phyloP scores from a whole-genome alignment of 1,140 invertebrate species.

The Ceratosolen fusciceps region DNA sequence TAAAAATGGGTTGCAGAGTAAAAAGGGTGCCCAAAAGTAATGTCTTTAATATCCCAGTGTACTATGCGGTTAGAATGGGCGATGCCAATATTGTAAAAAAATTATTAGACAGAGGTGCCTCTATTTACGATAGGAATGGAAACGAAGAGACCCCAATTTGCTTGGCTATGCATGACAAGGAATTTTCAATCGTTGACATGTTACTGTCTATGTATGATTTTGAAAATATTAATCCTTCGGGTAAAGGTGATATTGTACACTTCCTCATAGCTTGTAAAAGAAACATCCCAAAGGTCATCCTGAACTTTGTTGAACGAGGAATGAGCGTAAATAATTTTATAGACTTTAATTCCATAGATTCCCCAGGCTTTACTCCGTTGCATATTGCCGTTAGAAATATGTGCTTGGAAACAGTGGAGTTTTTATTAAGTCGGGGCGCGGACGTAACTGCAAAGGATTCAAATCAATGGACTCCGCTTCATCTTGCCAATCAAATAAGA shows the following conservation, averaged over 20 bases:
- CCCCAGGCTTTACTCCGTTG: constrained; percentile 21
- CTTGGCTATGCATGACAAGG: constrained; percentile 10
- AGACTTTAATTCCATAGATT: not conserved
- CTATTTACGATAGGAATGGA: constrained; percentile 1
- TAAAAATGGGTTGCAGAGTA: constrained; percentile 23
- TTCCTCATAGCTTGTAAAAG: constrained; percentile 30
- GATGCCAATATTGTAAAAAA: constrained; percentile 18
- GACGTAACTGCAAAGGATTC: not conserved
- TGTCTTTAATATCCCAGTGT: constrained; percentile 5
- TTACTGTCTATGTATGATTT: constrained; percentile 27
- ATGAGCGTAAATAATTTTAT: constrained; percentile 10
- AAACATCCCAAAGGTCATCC: constrained; percentile 12
- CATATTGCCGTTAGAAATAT: constrained; percentile 28
- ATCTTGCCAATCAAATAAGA: constrained; percentile 22
- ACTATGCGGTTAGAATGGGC: constrained; percentile 22
- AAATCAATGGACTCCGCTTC: constrained; percentile 20
- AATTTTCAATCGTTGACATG: constrained; percentile 23
- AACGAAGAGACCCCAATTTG: not conserved
- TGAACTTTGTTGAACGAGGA: constrained; percentile 10
- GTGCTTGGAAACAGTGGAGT: not conserved
- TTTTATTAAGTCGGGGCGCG: constrained; percentile 9
- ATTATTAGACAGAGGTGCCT: not conserved
- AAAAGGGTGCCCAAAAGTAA: constrained; percentile 5
- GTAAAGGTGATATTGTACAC: constrained; percentile 1
- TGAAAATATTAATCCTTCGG: constrained; percentile 5